Percentiles rank a stretch among this genome's conserved stretches.
These are phyloP conservation scores for Seriola dumerili DNA, from an alignment of 2,113 vertebrate species.

Conservation along the genomic window DNA sequence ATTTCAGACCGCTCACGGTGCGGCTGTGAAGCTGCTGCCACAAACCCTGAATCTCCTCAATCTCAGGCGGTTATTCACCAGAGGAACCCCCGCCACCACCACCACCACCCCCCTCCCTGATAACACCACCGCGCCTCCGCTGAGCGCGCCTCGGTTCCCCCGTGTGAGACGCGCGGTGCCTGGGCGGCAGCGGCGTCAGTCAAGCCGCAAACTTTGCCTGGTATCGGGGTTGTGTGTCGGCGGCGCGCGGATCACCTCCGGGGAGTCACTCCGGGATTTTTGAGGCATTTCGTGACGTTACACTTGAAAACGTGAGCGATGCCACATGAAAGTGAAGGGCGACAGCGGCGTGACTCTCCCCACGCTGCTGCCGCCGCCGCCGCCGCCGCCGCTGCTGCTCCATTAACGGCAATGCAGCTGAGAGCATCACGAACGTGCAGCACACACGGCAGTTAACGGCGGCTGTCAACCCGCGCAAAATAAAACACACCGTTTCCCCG, in stretches of 20 bases:
- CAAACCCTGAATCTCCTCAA: background rate
- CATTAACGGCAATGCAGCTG: slow-evolving; percentile 32
- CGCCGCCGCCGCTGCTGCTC: background rate
- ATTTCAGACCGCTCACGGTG: background rate
- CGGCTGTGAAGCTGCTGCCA: background rate
- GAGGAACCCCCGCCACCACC: no score
- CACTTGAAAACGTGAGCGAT: background rate
- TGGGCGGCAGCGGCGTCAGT: no score
- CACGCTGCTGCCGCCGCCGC: background rate
- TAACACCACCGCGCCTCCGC: no score
- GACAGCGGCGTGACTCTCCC: slow-evolving; percentile 21
- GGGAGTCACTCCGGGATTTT: no score
- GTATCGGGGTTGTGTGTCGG: no score
- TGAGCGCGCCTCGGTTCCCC: no score
- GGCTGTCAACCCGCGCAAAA: background rate
- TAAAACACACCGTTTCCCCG: background rate
- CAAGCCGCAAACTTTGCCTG: no score
- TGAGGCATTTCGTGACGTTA: background rate
- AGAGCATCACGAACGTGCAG: background rate
- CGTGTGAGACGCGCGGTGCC: no score
- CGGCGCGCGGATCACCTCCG: no score
- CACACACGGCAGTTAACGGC: background rate
- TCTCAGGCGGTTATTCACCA: no score
- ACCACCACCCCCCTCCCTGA: no score
- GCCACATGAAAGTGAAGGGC: background rate